Percentiles rank a stretch among this genome's conserved stretches.
phyloP scores from a whole-genome alignment of 1,140 invertebrate genomes.

The Oppia nitens region DNA sequence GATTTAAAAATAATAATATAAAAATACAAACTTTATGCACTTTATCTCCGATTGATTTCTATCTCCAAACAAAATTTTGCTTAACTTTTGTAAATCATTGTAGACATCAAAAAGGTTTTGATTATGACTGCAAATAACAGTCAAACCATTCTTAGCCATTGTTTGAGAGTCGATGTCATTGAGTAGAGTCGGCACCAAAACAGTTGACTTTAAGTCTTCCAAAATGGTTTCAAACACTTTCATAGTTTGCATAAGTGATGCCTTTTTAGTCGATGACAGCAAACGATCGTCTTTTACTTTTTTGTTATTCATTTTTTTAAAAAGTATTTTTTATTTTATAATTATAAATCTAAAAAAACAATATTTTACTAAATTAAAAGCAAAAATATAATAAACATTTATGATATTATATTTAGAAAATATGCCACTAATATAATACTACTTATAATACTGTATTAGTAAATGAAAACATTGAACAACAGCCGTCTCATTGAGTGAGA shows the following conservation, averaged over 20 bases:
- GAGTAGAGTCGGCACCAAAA: slow-evolving; percentile 3
- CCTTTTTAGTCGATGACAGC: background rate
- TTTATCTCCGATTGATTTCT: background rate
- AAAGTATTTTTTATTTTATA: too few relatives aligned
- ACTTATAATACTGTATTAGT: too few relatives aligned
- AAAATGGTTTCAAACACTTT: slow-evolving; percentile 1
- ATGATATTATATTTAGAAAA: too few relatives aligned
- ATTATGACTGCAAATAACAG: background rate
- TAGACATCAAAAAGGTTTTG: background rate
- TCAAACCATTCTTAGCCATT: background rate
- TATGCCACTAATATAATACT: too few relatives aligned
- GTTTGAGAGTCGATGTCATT: background rate
- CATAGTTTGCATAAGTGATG: slow-evolving; percentile 4
- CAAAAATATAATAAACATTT: too few relatives aligned
- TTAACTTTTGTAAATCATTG: background rate
- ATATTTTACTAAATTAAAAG: too few relatives aligned
- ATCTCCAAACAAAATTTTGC: background rate
- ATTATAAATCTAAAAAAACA: too few relatives aligned
- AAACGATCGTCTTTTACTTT: background rate
- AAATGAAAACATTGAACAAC: too few relatives aligned
- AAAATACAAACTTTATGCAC: background rate
- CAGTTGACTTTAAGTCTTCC: slow-evolving; percentile 4
- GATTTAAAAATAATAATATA: too few relatives aligned
- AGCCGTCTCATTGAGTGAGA: too few relatives aligned
- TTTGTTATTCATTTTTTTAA: background rate